Percentiles rank a stretch among this genome's conserved stretches.
Conservation (phyloP, 2,113 vertebrate species). For the Seriola quinqueradiata region DNA sequence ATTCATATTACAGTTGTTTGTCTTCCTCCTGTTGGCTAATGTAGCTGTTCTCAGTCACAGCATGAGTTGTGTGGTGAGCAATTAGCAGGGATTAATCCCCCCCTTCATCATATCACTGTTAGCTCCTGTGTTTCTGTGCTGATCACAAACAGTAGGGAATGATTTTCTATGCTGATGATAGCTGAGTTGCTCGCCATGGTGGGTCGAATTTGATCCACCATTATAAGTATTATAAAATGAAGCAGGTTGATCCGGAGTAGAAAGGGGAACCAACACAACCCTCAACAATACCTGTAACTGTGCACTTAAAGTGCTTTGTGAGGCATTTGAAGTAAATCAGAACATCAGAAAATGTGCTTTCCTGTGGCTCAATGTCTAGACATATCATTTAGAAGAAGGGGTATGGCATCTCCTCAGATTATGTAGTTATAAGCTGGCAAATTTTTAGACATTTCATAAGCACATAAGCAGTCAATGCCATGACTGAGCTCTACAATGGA, state of each 20-base stretch:
- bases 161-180: constrained; percentile 62
- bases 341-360: too few species aligned
- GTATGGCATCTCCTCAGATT: too few species aligned
- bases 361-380: too few species aligned
- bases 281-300: neutral
- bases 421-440: too few species aligned
- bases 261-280: neutral
- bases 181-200: neutral
- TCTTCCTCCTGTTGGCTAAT: constrained; percentile 60
- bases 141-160: constrained; percentile 61
- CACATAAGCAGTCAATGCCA: too few species aligned
- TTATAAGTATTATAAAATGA: constrained; percentile 3
- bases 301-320: neutral
- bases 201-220: neutral
- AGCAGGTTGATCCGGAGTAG: neutral
- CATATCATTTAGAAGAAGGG: too few species aligned
- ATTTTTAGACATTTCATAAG: too few species aligned
- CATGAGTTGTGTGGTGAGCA: constrained; percentile 50
- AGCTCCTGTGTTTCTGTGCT: constrained; percentile 26
- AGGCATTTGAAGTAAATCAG: too few species aligned
- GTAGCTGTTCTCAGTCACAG: constrained; percentile 62
- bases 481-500: too few species aligned
- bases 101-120: constrained; percentile 37
- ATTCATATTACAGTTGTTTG: constrained; percentile 48
- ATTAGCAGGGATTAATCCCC: constrained; percentile 65